Percentiles rank a stretch among this genome's conserved stretches.
Evolutionary conservation across 2,888 invertebrate species (phyloP).

Genomic region (Eupelmus urozonus): DNA sequence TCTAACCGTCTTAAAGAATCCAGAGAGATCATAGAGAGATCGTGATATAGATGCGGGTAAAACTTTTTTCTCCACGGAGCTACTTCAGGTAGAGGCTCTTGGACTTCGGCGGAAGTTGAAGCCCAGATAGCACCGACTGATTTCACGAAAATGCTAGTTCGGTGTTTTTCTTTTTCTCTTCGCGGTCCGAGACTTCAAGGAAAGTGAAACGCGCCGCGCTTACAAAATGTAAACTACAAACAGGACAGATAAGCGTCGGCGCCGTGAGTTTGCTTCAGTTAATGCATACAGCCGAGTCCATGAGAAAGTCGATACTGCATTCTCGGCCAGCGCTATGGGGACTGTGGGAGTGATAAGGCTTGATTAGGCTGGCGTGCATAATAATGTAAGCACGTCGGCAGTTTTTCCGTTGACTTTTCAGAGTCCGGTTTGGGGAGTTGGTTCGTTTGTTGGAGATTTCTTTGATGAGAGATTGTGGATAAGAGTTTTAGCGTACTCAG

Average conservation of each 20-base stretch:
- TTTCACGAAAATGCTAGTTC: slow-evolving; percentile 6
- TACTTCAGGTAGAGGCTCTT: neutral
- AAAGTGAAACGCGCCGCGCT: neutral
- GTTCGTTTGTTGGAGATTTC: too few species aligned
- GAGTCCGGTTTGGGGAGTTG: too few species aligned
- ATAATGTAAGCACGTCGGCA: neutral
- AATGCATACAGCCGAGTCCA: neutral
- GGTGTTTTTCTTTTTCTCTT: neutral
- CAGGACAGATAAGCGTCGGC: slow-evolving; percentile 26
- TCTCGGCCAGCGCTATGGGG: neutral
- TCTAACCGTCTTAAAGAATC: neutral
- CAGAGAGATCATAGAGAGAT: neutral
- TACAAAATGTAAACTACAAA: slow-evolving; percentile 38
- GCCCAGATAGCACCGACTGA: neutral
- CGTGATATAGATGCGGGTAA: slow-evolving; percentile 12
- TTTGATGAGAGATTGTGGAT: too few species aligned
- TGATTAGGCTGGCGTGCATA: slow-evolving; percentile 6
- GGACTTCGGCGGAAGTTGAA: slow-evolving; percentile 40
- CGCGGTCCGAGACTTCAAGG: neutral
- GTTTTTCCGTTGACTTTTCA: neutral
- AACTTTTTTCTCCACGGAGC: too few species aligned
- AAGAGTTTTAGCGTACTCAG: too few species aligned
- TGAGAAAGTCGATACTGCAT: neutral
- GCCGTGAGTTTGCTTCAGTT: neutral
- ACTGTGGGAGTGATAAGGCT: slow-evolving; percentile 22